Conservation (phyloP, 2,113 vertebrate species). For the Craseonycteris thonglongyai region DNA sequence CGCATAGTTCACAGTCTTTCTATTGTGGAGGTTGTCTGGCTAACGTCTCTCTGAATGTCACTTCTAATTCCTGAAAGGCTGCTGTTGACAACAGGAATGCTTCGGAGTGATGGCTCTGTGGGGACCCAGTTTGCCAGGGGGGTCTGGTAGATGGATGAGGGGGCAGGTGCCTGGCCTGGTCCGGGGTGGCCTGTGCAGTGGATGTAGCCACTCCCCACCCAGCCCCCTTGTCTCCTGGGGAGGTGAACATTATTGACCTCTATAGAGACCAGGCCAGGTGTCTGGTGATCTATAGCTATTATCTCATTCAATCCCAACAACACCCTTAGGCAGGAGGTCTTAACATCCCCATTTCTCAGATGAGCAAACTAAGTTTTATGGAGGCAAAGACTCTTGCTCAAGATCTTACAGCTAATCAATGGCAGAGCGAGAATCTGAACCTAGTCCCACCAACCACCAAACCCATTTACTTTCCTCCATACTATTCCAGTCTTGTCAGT, state of each 20-base stretch:
- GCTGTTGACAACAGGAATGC: not conserved
- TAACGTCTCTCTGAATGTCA: not conserved
- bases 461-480: not conserved
- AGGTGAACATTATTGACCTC: not conserved
- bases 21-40: not conserved
- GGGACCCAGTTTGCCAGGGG: not conserved
- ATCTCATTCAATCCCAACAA: not conserved
- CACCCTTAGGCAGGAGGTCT: not conserved
- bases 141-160: not conserved
- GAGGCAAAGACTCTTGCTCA: not conserved
- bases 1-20: not conserved
- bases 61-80: not conserved
- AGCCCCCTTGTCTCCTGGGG: not conserved
- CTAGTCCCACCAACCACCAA: not conserved
- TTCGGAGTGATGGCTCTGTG: not conserved
- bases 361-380: not conserved
- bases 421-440: not conserved
- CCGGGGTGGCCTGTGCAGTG: not conserved
- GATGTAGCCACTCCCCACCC: no score
- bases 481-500: not conserved
- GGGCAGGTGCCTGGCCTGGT: not conserved
- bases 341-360: not conserved
- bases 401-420: not conserved
- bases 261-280: not conserved
- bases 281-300: not conserved